Evolutionary conservation across 1,140 invertebrate genomes (phyloP).

Genomic region (Aporrectodea caliginosa): DNA sequence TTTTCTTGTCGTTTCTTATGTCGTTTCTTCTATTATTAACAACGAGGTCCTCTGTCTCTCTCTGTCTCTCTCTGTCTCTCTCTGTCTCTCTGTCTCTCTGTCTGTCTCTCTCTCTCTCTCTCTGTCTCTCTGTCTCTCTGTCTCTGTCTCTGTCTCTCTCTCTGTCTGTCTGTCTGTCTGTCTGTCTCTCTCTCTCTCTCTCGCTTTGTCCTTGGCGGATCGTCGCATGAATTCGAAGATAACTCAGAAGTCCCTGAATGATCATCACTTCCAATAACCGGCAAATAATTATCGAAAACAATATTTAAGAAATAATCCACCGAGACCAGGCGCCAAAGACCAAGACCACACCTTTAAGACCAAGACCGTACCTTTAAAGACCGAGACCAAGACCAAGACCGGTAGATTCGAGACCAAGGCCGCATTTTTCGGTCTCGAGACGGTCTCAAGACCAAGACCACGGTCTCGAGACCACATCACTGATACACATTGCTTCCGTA

Average conservation of each 20-base stretch:
- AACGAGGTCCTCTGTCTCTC: too few species aligned
- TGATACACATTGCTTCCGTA: too few species aligned
- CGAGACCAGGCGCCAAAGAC: background rate
- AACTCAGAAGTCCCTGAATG: too few species aligned
- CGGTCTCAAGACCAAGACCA: too few species aligned
- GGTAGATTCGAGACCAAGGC: too few species aligned
- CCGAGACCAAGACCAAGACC: too few species aligned
- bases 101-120: background rate
- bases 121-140: background rate
- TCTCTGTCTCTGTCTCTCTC: background rate
- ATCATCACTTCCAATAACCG: too few species aligned
- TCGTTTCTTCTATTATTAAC: background rate
- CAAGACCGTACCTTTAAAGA: too few species aligned
- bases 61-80: background rate
- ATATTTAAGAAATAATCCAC: background rate
- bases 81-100: background rate
- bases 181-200: background rate
- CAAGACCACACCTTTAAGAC: background rate
- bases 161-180: slow-evolving; percentile 1
- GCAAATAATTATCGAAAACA: background rate
- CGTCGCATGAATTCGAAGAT: too few species aligned
- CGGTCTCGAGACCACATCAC: too few species aligned
- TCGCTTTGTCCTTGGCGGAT: background rate
- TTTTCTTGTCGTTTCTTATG: background rate
- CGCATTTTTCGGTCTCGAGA: too few species aligned